Evolutionary conservation across 2,797 vertebrate genomes (phyloP).

Genomic region (Distichodus sexfasciatus): DNA sequence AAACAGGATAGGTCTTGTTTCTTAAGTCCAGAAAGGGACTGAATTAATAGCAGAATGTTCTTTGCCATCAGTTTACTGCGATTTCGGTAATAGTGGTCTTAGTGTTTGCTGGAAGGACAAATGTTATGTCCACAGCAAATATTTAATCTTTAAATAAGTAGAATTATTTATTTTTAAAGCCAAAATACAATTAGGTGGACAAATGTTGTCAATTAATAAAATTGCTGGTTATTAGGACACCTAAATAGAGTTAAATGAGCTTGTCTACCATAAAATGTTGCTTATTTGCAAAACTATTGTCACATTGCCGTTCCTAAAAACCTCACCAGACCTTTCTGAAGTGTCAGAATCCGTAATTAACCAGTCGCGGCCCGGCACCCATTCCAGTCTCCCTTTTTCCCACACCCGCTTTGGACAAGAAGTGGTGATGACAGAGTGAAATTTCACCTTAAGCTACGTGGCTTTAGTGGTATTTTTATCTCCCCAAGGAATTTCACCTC

Average conservation of each 20-base stretch:
- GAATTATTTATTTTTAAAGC: too few species aligned
- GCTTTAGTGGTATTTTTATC: conserved; percentile 71
- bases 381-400: neutral
- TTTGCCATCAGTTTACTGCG: too few species aligned
- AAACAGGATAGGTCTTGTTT: neutral
- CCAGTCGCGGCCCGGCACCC: conserved; percentile 10
- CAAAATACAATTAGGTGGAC: too few species aligned
- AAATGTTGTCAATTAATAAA: too few species aligned
- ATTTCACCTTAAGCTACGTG: conserved; percentile 69
- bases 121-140: too few species aligned
- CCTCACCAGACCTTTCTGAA: neutral
- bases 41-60: too few species aligned
- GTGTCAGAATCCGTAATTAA: neutral
- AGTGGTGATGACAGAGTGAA: conserved; percentile 62
- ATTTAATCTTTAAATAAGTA: too few species aligned
- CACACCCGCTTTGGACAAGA: conserved; percentile 16
- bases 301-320: neutral
- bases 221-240: too few species aligned
- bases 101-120: too few species aligned
- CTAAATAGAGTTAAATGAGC: too few species aligned
- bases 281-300: neutral
- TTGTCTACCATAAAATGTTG: too few species aligned
- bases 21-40: neutral
- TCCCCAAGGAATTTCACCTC: conserved; percentile 63
- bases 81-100: too few species aligned